Evolutionary conservation across 2,888 invertebrate species (phyloP).

Genomic region (Melanostoma scalare): DNA sequence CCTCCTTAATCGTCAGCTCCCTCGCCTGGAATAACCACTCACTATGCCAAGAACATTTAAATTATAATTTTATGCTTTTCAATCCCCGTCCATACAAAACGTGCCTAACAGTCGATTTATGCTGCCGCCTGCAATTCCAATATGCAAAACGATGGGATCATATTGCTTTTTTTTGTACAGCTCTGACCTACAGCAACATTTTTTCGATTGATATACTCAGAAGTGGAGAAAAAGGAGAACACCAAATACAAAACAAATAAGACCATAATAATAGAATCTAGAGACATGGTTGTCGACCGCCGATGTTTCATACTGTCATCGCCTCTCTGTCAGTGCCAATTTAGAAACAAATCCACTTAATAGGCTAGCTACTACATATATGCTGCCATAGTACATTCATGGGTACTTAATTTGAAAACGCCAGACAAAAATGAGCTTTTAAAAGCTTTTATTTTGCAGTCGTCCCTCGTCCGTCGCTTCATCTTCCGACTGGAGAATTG

Average conservation of each 20-base stretch:
- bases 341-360: conserved; percentile 13
- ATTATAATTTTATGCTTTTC: conserved; percentile 26
- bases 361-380: conserved; percentile 4
- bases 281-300: neutral
- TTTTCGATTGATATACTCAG: conserved; percentile 43
- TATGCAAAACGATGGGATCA: conserved; percentile 26
- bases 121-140: conserved; percentile 40
- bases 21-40: conserved; percentile 18
- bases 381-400: neutral
- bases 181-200: conserved; percentile 68
- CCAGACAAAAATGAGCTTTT: conserved; percentile 27
- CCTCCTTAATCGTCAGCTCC: neutral
- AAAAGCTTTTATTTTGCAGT: conserved; percentile 19
- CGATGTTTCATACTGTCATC: conserved; percentile 29
- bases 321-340: conserved; percentile 35
- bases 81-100: conserved; percentile 43
- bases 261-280: conserved; percentile 36
- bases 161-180: conserved; percentile 35
- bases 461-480: conserved; percentile 1
- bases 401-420: neutral
- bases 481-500: conserved; percentile 11
- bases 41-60: conserved; percentile 47
- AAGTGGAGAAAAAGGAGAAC: neutral
- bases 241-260: conserved; percentile 2
- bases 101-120: conserved; percentile 42